Evolutionary conservation across 2,888 invertebrate species (phyloP), one percentile per base, ranked within the genome.

Genomic region (Argyresthia goedartella): DNA sequence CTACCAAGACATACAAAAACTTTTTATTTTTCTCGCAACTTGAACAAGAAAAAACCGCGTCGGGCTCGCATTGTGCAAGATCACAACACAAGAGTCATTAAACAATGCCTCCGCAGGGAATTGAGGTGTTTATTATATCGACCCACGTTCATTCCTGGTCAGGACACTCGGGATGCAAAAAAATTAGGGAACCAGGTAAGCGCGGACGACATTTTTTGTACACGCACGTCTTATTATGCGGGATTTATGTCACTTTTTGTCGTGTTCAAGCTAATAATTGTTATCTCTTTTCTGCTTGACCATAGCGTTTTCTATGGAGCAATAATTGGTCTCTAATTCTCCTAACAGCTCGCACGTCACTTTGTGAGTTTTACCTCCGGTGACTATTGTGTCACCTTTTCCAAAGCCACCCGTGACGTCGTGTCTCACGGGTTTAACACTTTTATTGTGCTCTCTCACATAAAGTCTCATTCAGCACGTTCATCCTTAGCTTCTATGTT

Each of bases 201-300:
- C 64, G 72, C 67, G 69, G 66, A 64, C 67, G 62, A 59, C 59
- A 64, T 76, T 81, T 84, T 82, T 82, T 82, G 76, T 74, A 72
- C 61, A 66, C 62, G 61, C 61, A 61, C 66, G 73, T 76, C 80
- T 84, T 85, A 86, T 84, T 84, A 85, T 85, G 80, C 77, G 73
- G 81, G 82, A 86, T 86, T 85, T 85, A 85, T 86, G 85, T 82
- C 85, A 82, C 77, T 86, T 86, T 86, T 84, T 85, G 79, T 76
- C 65, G 63, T 67, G 76, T 81, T 76, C 77, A 61, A 81, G 72
- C 81, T 85, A 86, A 86, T 86, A 85, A 84, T 85, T 86, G 82
- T 85, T 86, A 86, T 85, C 86, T 78, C 72, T 76, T 13, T 76
- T 76, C 75, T 74, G 79, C 77, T 80, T 82, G 79, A 84, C 84